Percentiles rank a stretch among this genome's conserved stretches.
phyloP scores from a whole-genome alignment of 1,140 invertebrate genomes.

The Ectropis grisescens region DNA sequence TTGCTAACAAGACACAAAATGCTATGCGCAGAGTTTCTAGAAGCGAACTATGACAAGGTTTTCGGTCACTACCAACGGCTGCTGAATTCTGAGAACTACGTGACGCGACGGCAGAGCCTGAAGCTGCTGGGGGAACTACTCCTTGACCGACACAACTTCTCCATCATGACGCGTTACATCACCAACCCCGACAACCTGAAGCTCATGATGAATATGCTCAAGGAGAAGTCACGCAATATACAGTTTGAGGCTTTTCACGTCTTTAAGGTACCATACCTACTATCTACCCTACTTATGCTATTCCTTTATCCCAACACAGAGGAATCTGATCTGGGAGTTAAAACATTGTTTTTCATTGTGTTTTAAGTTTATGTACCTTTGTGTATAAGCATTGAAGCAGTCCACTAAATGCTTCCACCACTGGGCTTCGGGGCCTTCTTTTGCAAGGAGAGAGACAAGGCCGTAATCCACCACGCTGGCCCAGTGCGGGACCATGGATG shows the following conservation, averaged over 20 bases:
- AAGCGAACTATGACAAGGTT: conserved; percentile 98
- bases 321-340: too few species aligned
- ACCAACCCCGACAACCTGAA: conserved; percentile 99
- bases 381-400: too few species aligned
- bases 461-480: too few species aligned
- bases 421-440: too few species aligned
- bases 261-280: conserved; percentile 98
- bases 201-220: conserved; percentile 99
- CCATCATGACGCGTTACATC: conserved; percentile 98
- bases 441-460: too few species aligned
- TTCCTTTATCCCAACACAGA: too few species aligned
- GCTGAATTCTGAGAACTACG: conserved; percentile 99
- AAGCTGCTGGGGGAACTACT: conserved; percentile 98
- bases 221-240: conserved; percentile 99
- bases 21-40: conserved; percentile 97
- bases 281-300: too few species aligned
- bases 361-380: too few species aligned
- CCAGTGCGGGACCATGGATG: too few species aligned
- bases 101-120: conserved; percentile 95
- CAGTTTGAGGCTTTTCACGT: conserved; percentile 99
- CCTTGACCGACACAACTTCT: conserved; percentile 99
- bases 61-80: conserved; percentile 97
- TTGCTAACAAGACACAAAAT: conserved; percentile 98
- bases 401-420: too few species aligned
- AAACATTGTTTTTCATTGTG: too few species aligned